Conservation (phyloP, 2,797 vertebrate species). For the Paedocypris micromegethes region DNA sequence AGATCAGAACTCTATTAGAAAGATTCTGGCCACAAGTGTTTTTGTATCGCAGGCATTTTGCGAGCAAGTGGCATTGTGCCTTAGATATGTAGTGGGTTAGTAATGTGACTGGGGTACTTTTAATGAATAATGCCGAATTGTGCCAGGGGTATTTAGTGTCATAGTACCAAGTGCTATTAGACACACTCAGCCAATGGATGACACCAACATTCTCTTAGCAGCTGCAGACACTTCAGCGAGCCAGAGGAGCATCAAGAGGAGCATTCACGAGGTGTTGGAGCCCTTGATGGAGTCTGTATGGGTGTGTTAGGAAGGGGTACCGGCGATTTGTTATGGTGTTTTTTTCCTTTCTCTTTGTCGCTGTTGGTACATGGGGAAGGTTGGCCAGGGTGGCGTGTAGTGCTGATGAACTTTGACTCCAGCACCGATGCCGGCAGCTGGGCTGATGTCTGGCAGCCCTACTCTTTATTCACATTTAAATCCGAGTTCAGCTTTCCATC, state of each 20-base stretch:
- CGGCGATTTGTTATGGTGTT: constrained; percentile 7
- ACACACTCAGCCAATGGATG: constrained; percentile 47
- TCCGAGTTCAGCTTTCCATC: background rate
- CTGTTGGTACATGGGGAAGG: constrained; percentile 14
- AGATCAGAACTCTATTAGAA: constrained; percentile 23
- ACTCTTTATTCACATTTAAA: constrained; percentile 28
- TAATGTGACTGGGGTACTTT: constrained; percentile 41
- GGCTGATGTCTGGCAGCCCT: constrained; percentile 64
- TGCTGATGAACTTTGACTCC: constrained; percentile 51
- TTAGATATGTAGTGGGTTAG: constrained; percentile 34
- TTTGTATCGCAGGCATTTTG: constrained; percentile 34
- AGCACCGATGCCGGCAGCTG: constrained; percentile 83
- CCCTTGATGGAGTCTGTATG: constrained; percentile 40
- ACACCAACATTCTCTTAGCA: constrained; percentile 48
- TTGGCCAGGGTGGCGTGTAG: constrained; percentile 30
- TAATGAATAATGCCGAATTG: constrained; percentile 47
- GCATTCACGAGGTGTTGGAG: constrained; percentile 32
- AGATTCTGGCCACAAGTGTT: constrained; percentile 29
- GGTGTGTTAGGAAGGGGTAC: constrained; percentile 7
- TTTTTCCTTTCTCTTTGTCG: background rate
- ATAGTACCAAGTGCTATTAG: constrained; percentile 53
- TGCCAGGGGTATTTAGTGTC: constrained; percentile 50
- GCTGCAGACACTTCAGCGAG: constrained; percentile 48
- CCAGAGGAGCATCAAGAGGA: constrained; percentile 24
- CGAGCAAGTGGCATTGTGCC: constrained; percentile 30